These are phyloP conservation scores for Grallaria varia DNA, from an alignment of 2,113 vertebrate species.

Conservation along the genomic window DNA sequence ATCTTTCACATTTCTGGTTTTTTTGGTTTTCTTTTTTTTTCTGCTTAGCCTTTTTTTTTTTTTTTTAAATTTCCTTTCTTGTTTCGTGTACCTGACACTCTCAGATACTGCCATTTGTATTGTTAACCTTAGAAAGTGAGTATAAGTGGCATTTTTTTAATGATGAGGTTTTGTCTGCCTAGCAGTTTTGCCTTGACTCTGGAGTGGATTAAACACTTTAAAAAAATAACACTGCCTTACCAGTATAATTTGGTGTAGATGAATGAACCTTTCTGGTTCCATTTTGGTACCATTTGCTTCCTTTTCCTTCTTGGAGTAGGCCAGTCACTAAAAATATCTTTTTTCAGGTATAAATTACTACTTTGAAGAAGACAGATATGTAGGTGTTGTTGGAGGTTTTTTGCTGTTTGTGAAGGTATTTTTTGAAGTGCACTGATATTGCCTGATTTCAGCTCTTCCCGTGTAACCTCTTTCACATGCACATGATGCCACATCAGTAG, in stretches of 20 bases:
- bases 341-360: background rate
- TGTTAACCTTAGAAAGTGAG: background rate
- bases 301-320: background rate
- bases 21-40: too few species aligned
- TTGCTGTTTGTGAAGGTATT: background rate
- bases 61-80: background rate
- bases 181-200: background rate
- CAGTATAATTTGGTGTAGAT: background rate
- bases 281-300: background rate
- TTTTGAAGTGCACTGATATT: background rate
- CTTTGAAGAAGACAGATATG: background rate
- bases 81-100: background rate
- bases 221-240: background rate
- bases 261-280: background rate
- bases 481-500: background rate
- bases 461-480: background rate
- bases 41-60: background rate
- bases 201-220: background rate
- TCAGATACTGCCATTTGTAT: background rate
- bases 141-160: background rate
- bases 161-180: background rate
- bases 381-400: accelerated
- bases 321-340: background rate
- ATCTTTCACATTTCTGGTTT: background rate
- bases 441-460: background rate